Conservation (phyloP, 2,888 invertebrate genomes). For the Monoplex corrugatus region DNA sequence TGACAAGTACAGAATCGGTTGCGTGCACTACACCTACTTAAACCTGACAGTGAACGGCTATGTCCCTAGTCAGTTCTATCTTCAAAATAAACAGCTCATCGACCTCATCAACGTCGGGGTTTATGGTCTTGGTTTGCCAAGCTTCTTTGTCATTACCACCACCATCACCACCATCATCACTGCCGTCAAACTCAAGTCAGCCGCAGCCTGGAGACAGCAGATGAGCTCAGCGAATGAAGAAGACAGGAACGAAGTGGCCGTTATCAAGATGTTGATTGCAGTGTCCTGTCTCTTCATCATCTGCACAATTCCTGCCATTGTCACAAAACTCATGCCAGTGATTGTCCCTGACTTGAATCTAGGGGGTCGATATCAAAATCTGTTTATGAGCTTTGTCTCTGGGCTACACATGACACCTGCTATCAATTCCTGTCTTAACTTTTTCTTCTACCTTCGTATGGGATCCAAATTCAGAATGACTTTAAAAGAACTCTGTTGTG, state of each 20-base stretch:
- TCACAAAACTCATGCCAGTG: neutral
- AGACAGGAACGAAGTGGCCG: neutral
- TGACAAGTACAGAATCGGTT: neutral
- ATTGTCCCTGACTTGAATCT: neutral
- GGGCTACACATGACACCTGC: neutral
- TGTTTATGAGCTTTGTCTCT: neutral
- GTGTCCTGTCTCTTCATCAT: conserved; percentile 5
- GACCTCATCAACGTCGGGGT: neutral
- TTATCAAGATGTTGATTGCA: neutral
- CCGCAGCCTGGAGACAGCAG: neutral
- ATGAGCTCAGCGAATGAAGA: neutral
- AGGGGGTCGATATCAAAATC: neutral
- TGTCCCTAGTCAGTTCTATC: neutral
- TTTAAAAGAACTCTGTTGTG: neutral
- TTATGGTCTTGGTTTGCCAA: neutral
- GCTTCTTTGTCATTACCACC: neutral
- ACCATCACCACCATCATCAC: neutral
- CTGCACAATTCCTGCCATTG: neutral
- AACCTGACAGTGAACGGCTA: neutral
- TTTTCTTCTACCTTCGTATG: neutral
- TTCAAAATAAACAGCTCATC: neutral
- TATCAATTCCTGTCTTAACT: neutral
- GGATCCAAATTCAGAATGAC: neutral
- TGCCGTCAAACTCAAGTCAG: neutral
- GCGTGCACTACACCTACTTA: neutral